Evolutionary conservation across 2,888 invertebrate genomes (phyloP), one percentile per base, ranked within the genome.

Genomic region (Dichetophora obliterata): DNA sequence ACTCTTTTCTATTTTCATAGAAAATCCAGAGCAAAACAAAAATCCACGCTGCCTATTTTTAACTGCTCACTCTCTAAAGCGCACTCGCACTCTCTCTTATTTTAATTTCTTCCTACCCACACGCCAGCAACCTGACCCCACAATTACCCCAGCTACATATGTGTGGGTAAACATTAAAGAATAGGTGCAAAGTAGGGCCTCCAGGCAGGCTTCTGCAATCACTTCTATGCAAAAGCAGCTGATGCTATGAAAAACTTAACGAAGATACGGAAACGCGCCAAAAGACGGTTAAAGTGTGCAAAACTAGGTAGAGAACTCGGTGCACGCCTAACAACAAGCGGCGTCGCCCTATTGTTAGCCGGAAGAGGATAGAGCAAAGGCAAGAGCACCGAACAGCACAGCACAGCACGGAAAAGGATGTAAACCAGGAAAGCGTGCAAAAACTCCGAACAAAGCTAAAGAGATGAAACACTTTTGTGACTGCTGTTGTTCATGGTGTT

Each of bases 1-100:
- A 86, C 85, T 80, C 84, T 85, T 86, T 82, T 84, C 85, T 82
- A 80, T 76, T 80, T 74, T 72, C 34, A 54, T 16, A 59, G 72
- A 73, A 73, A 73, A 14, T 27, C 31, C 72, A 24, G 61, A 73
- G 72, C 61, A 73, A 61, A 73, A 61, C 72, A 73, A 73, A 73
- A 43, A 27, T 16, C 34, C 24, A 59, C 11, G 19, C 72, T 34
- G 48, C n/a, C n/a, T 8, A 48, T 61, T 48, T 73, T 54, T n/a
- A 6, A 16, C 43, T 19, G 31, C 37, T 31, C 16, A n/a, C 19
- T 65, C 48, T 43, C 16, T 19, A 27, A 31, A 27, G 70, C 54
- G 14, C 31, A 27, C 31, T 54, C 34, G 50, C 70, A 54, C 54
- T 57, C 61, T 63, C 48, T 8, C 19, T n/a, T n/a, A n/a, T 27